Conservation (phyloP, 2,888 invertebrate species). For the Eupelmus urozonus region DNA sequence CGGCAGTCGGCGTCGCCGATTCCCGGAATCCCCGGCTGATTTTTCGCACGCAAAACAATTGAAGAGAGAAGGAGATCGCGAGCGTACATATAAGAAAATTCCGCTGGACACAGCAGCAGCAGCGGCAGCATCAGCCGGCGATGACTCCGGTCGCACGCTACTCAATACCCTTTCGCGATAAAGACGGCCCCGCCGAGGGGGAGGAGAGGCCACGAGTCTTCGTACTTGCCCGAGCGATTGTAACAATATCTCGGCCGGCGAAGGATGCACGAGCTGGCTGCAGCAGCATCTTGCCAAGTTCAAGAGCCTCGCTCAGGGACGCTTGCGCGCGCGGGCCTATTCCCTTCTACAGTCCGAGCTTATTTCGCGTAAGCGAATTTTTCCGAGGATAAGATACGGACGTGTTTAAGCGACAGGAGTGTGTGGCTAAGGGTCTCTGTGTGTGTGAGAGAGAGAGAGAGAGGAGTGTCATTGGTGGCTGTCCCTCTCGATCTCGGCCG, state of each 20-base stretch:
- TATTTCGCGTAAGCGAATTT: constrained; percentile 72
- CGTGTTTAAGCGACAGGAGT: neutral
- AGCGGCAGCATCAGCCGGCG: constrained; percentile 22
- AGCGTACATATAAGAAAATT: constrained; percentile 65
- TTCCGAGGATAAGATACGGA: constrained; percentile 69
- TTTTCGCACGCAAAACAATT: constrained; percentile 60
- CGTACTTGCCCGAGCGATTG: constrained; percentile 68
- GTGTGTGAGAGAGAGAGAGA: constrained; percentile 12
- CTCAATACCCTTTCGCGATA: constrained; percentile 72
- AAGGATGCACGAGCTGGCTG: constrained; percentile 58
- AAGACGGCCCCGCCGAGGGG: constrained; percentile 45
- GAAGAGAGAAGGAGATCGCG: constrained; percentile 28
- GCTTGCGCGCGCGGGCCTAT: constrained; percentile 58
- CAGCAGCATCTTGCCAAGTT: constrained; percentile 68
- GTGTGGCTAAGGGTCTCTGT: neutral
- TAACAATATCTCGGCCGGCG: constrained; percentile 74
- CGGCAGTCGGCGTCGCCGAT: no score
- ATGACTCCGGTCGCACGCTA: constrained; percentile 72
- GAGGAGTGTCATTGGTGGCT: constrained; percentile 44
- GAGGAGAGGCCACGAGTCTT: constrained; percentile 16
- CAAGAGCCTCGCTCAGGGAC: constrained; percentile 77
- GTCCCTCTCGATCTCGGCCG: neutral
- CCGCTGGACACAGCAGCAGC: constrained; percentile 62
- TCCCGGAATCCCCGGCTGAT: constrained; percentile 57
- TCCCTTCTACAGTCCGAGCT: constrained; percentile 60